These are phyloP conservation scores for Alosa alosa DNA, from an alignment of 2,113 vertebrate species.

Conservation along the genomic window DNA sequence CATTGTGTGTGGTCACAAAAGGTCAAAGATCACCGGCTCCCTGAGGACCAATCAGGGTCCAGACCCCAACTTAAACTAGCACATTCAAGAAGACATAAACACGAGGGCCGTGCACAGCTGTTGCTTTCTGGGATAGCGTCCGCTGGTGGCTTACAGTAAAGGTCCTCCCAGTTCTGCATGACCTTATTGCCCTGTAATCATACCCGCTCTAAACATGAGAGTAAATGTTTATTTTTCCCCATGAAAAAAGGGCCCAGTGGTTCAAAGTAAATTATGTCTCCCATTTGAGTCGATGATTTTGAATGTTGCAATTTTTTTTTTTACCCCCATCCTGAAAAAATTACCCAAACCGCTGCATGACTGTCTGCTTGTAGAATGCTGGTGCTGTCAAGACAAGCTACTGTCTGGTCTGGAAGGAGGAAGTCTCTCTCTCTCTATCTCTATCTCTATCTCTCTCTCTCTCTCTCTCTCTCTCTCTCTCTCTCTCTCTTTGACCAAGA, in stretches of 20 bases:
- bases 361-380: neutral
- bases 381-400: neutral
- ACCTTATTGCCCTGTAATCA: constrained; percentile 5
- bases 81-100: neutral
- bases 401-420: neutral
- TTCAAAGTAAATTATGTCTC: constrained; percentile 4
- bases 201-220: neutral
- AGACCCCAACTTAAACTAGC: neutral
- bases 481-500: neutral
- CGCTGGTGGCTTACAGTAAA: constrained; percentile 2
- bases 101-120: neutral
- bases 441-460: neutral
- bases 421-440: neutral
- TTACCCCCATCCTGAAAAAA: neutral
- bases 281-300: neutral
- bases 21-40: neutral
- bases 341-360: neutral
- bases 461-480: neutral
- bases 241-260: neutral
- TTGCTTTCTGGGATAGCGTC: neutral
- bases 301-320: neutral
- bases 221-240: neutral
- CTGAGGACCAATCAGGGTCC: neutral
- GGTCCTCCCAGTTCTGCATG: neutral
- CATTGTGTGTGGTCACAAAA: neutral